These are phyloP conservation scores for Olivierus martensii DNA, from an alignment of 1,140 invertebrate genomes.

Conservation along the genomic window DNA sequence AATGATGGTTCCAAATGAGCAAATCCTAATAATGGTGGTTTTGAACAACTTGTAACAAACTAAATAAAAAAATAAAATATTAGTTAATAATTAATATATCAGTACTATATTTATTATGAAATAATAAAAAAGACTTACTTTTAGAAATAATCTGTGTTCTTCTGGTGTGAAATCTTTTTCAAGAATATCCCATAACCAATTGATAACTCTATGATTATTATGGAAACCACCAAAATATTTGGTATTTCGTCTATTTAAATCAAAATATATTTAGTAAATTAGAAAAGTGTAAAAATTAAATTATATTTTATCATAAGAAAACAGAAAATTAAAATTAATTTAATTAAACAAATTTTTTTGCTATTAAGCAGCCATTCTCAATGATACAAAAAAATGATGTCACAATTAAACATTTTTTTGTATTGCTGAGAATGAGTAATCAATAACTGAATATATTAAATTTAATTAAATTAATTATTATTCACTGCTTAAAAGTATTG, in stretches of 20 bases:
- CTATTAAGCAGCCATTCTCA: no score
- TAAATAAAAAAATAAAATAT: slow-evolving; percentile 31
- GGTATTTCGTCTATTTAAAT: slow-evolving; percentile 54
- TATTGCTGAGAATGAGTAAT: no score
- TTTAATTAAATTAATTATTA: no score
- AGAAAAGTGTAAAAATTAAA: no score
- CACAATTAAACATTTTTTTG: no score
- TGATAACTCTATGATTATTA: slow-evolving; percentile 91
- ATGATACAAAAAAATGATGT: no score
- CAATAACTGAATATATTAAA: no score
- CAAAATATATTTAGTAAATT: no score
- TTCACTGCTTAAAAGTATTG: no score
- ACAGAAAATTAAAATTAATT: no score
- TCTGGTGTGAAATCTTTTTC: slow-evolving; percentile 87
- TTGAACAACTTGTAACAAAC: slow-evolving; percentile 99
- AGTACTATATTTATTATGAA: neutral
- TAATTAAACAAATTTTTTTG: no score
- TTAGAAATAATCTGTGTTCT: slow-evolving; percentile 85
- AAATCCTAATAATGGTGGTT: slow-evolving; percentile 93
- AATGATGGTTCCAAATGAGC: slow-evolving; percentile 95
- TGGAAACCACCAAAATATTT: slow-evolving; percentile 99
- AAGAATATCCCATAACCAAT: slow-evolving; percentile 98
- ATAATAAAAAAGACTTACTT: slow-evolving; percentile 35
- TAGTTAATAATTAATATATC: neutral
- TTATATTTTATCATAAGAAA: no score